Evolutionary conservation across 2,113 vertebrate species (phyloP).

Genomic region (Misgurnus mizolepis): DNA sequence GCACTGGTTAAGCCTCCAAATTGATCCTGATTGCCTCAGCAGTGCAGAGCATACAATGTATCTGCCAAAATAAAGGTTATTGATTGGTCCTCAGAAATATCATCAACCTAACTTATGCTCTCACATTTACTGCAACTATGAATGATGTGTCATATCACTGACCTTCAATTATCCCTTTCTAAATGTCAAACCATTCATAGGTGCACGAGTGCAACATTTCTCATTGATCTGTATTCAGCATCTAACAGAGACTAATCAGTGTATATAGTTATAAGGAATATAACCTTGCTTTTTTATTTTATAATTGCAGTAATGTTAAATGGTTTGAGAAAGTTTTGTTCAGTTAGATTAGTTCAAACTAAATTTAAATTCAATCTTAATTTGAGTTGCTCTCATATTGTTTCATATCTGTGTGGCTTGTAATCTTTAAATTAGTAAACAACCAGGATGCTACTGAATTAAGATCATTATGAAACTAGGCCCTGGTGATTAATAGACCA

Average conservation of each 20-base stretch:
- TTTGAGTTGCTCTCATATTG: no score
- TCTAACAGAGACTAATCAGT: slow-evolving; percentile 6
- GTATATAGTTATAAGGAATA: neutral
- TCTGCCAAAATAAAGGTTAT: slow-evolving; percentile 25
- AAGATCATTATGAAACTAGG: no score
- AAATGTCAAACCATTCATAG: slow-evolving; percentile 48
- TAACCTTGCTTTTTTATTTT: neutral
- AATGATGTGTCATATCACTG: slow-evolving; percentile 27
- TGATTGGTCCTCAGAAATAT: slow-evolving; percentile 45
- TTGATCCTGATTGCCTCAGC: slow-evolving; percentile 15
- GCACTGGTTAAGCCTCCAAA: neutral
- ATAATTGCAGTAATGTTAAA: neutral
- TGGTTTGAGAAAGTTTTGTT: neutral
- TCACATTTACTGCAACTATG: slow-evolving; percentile 37
- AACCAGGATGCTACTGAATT: no score
- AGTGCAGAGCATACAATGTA: slow-evolving; percentile 10
- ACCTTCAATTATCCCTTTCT: slow-evolving; percentile 47
- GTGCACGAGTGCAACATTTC: slow-evolving; percentile 28
- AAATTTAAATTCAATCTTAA: no score
- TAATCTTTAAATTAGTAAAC: no score
- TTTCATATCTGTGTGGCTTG: no score
- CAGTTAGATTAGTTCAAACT: no score
- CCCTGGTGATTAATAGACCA: no score
- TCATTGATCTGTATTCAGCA: slow-evolving; percentile 30
- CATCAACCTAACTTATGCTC: slow-evolving; percentile 40